Evolutionary conservation across 1,140 invertebrate species (phyloP).

Genomic region (Telenomus remus): DNA sequence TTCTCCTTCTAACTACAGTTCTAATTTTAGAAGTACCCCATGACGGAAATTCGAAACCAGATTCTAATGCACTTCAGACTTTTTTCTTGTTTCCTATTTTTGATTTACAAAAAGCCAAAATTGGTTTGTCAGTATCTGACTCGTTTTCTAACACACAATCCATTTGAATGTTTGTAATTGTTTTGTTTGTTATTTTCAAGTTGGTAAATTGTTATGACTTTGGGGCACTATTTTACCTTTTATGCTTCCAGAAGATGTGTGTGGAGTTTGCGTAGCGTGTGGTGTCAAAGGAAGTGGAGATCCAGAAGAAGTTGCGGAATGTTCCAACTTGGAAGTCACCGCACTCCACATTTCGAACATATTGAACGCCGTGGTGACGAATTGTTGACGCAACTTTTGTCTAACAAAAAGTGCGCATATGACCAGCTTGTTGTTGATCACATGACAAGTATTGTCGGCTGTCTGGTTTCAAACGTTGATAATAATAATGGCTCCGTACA

Average conservation of each 20-base stretch:
- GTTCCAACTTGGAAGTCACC: conserved; percentile 87
- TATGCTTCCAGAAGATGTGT: conserved; percentile 87
- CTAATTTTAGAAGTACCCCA: not conserved
- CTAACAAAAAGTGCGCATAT: too few species aligned
- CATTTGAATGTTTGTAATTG: too few species aligned
- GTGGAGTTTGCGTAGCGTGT: conserved; percentile 80
- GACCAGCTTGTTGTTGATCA: conserved; percentile 9
- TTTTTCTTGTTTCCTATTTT: too few species aligned
- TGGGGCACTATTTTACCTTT: conserved; percentile 85
- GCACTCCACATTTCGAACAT: conserved; percentile 93
- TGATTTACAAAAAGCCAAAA: too few species aligned
- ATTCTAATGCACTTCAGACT: too few species aligned
- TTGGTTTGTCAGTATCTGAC: too few species aligned
- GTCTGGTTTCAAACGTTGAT: not conserved
- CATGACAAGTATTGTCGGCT: conserved; percentile 35
- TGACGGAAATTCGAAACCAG: not conserved
- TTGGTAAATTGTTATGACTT: too few species aligned
- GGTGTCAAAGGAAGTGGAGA: conserved; percentile 72
- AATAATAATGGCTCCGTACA: not conserved
- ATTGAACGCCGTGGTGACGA: conserved; percentile 78
- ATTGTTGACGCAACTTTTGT: conserved; percentile 33
- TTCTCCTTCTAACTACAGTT: too few species aligned
- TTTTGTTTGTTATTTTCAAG: too few species aligned
- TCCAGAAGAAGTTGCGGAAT: conserved; percentile 75
- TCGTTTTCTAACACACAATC: too few species aligned